phyloP scores from a whole-genome alignment of 2,113 vertebrate genomes.

The Megaptera novaeangliae region DNA sequence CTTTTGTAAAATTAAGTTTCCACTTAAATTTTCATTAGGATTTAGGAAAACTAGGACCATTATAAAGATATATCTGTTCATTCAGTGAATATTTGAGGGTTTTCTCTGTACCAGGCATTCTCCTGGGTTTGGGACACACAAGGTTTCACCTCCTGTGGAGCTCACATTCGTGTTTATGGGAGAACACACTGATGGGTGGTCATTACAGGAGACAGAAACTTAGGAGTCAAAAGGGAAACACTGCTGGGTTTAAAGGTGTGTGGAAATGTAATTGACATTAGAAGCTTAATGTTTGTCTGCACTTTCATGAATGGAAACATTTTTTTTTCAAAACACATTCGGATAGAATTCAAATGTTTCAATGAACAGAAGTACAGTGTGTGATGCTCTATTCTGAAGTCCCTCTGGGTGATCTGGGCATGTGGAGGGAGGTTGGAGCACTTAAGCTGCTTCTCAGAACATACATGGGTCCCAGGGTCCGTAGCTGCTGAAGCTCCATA shows the following conservation, averaged over 20 bases:
- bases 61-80: background rate
- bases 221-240: background rate
- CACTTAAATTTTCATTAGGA: background rate
- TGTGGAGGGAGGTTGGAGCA: background rate
- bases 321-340: background rate
- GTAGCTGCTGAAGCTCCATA: slow-evolving; percentile 6
- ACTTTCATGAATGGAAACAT: background rate
- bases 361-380: background rate
- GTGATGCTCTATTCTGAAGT: background rate
- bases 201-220: background rate
- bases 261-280: background rate
- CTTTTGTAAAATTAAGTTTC: background rate
- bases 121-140: background rate
- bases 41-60: background rate
- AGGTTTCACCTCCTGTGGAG: background rate
- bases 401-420: background rate
- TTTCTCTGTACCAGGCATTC: background rate
- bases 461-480: background rate
- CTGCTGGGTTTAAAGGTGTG: background rate
- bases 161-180: background rate
- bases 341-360: background rate
- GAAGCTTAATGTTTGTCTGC: background rate
- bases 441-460: background rate
- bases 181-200: background rate
- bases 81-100: background rate